Evolutionary conservation across 2,113 vertebrate genomes (phyloP), one percentile per base, ranked within the genome.

Genomic region (Paramisgurnus dabryanus): DNA sequence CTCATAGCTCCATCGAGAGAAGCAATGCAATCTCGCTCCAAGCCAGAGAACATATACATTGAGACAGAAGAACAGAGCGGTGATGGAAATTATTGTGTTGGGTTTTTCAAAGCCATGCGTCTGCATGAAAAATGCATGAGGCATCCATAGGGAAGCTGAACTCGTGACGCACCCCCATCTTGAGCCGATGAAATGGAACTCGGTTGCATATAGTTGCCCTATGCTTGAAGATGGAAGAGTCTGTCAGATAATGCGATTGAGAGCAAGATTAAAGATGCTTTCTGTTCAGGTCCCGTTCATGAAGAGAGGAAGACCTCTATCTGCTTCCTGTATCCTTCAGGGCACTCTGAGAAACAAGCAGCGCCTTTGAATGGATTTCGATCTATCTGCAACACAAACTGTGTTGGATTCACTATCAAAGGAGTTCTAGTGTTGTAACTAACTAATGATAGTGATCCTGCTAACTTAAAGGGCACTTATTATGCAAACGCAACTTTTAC

Each of bases 111-210:
- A 88, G 86, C 76, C 86, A 34, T 86, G 85, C 72, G 79, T 85
- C 80, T 86, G 85, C 88, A 92, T 92, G 88, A 91, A 93, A 92
- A 90, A 92, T 92, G 88, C 88, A 92, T 91, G 89, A 92, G 83
- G 47, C 66, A 77, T 61, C 73, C 86, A 77, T 57, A 50, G 63
- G 41, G 77, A 67, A 58, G 76, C 50, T 82, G 60, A 85, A 74
- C 79, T 68, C 10, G 41, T 79, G 87, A 86, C 85, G 87, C 89
- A 88, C 80, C 86, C 87, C 81, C 89, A 87, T 87, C 87, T 83
- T 73, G 85, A 82, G 70, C 86, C 85, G 41, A 64, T 83, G 84
- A 88, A 89, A 88, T 89, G 80, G 84, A 88, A 87, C 84, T 87
- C 80, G 90, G 88, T 91, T 83, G 89, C 90, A 92, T 87, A 90